Conservation (phyloP, 2,113 vertebrate species). For the Accipiter cooperii region DNA sequence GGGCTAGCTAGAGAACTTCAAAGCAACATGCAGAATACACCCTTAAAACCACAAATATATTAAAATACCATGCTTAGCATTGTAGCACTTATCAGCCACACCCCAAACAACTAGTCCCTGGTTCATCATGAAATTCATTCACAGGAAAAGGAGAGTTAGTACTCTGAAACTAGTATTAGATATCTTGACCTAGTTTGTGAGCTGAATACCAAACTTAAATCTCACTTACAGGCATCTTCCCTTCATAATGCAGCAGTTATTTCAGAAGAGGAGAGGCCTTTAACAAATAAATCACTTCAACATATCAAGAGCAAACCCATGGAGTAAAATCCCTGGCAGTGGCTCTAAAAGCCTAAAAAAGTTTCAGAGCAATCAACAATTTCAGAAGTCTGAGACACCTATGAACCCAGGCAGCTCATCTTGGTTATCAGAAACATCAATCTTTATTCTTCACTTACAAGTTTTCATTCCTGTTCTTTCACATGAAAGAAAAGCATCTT, state of each 20-base stretch:
- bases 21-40: not conserved
- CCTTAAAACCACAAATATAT: not conserved
- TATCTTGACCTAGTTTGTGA: not conserved
- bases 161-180: not conserved
- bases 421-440: not conserved
- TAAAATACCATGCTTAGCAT: not conserved
- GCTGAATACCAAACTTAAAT: not conserved
- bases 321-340: not conserved
- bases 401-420: not conserved
- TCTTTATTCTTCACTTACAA: not conserved
- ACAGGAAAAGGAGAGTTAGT: not conserved
- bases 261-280: not conserved
- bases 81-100: not conserved
- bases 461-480: not conserved
- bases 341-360: not conserved
- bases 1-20: not conserved
- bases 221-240: not conserved
- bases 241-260: not conserved
- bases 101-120: not conserved
- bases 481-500: not conserved
- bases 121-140: not conserved
- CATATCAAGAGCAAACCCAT: not conserved
- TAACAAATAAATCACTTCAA: not conserved
- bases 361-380: not conserved
- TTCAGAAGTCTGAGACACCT: not conserved